Evolutionary conservation across 1,140 invertebrate species (phyloP).

Genomic region (Musca domestica): DNA sequence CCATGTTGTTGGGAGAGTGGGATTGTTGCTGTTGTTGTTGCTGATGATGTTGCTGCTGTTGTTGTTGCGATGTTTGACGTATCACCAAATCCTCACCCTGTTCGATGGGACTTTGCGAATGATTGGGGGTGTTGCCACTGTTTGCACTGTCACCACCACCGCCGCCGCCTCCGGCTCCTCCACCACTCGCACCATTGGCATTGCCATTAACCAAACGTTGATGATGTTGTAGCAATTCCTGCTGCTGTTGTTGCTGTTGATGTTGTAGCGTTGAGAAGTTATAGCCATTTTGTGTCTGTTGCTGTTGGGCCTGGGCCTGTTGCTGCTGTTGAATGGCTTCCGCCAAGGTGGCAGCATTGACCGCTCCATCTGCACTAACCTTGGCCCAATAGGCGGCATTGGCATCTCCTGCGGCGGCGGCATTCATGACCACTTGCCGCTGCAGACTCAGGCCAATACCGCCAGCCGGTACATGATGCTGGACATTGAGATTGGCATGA

Average conservation of each 20-base stretch:
- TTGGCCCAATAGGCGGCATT: constrained; percentile 77
- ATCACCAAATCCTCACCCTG: constrained; percentile 57
- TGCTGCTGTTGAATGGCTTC: constrained; percentile 57
- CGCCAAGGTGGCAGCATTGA: constrained; percentile 61
- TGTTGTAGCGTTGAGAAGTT: constrained; percentile 42
- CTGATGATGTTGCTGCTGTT: constrained; percentile 22
- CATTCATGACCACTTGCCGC: constrained; percentile 55
- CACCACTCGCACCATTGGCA: constrained; percentile 29
- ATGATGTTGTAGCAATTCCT: constrained; percentile 36
- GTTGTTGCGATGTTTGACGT: constrained; percentile 27
- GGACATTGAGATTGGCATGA: constrained; percentile 40
- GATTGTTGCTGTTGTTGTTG: constrained; percentile 23
- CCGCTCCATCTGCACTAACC: constrained; percentile 69
- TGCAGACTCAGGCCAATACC: constrained; percentile 63
- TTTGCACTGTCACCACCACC: constrained; percentile 28
- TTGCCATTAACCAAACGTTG: constrained; percentile 38
- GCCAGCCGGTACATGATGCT: constrained; percentile 45
- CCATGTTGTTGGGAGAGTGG: constrained; percentile 29
- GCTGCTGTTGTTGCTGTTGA: constrained; percentile 43
- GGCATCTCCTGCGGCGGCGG: constrained; percentile 54
- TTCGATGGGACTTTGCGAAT: constrained; percentile 52
- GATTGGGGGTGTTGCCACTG: constrained; percentile 41
- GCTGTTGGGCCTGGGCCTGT: constrained; percentile 33
- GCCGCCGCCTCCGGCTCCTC: constrained; percentile 23
- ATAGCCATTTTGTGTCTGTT: constrained; percentile 44